Conservation (phyloP, 2,888 invertebrate genomes). For the Elegia similella region DNA sequence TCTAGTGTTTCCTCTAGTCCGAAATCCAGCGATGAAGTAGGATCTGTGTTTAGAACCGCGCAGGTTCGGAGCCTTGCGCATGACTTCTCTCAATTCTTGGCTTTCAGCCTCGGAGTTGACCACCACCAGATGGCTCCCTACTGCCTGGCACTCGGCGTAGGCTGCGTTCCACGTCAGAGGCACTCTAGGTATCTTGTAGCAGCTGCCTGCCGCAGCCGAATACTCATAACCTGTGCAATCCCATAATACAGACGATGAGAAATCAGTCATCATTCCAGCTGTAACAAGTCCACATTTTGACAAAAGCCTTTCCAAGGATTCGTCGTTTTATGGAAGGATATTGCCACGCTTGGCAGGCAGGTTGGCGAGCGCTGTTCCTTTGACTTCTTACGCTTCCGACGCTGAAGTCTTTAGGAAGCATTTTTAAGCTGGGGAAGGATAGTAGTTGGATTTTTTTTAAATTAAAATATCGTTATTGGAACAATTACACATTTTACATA, state of each 20-base stretch:
- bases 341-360: no score
- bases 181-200: conserved; percentile 48
- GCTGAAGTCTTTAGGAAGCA: no score
- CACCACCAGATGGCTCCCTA: conserved; percentile 52
- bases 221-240: conserved; percentile 44
- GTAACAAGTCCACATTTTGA: no score
- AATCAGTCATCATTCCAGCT: conserved; percentile 14
- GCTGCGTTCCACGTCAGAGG: conserved; percentile 55
- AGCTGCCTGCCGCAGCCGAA: conserved; percentile 42
- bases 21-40: conserved; percentile 53
- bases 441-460: no score
- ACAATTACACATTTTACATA: no score
- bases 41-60: conserved; percentile 25
- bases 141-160: conserved; percentile 46
- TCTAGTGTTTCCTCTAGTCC: conserved; percentile 39
- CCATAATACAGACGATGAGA: neutral
- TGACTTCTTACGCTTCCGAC: no score
- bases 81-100: conserved; percentile 36
- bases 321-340: no score
- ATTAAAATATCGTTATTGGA: no score
- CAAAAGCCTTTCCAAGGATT: no score
- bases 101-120: conserved; percentile 52
- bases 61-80: conserved; percentile 23
- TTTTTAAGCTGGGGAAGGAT: no score
- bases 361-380: no score